Evolutionary conservation across 2,797 vertebrate species (phyloP).

Genomic region (Jordanella pulchra): DNA sequence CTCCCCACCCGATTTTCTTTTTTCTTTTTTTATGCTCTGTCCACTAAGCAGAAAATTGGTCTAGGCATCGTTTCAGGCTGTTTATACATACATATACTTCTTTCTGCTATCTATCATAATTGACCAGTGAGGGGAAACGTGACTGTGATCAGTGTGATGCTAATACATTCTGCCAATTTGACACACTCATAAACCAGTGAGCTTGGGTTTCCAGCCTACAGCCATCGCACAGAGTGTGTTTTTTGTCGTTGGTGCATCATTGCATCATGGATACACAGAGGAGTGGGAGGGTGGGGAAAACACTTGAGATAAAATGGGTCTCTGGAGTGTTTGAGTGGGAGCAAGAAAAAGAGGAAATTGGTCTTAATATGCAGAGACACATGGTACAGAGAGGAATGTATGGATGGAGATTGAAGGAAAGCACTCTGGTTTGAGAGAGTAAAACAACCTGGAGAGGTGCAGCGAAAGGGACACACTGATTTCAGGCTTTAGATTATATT

Average conservation of each 20-base stretch:
- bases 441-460: slow-evolving; percentile 1
- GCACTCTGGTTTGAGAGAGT: slow-evolving; percentile 7
- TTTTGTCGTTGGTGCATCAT: slow-evolving; percentile 28
- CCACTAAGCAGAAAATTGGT: slow-evolving; percentile 62
- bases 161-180: slow-evolving; percentile 65
- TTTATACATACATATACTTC: slow-evolving; percentile 40
- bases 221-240: slow-evolving; percentile 40
- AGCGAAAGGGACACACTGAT: background rate
- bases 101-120: slow-evolving; percentile 62
- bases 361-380: slow-evolving; percentile 31
- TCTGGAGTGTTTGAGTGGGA: slow-evolving; percentile 51
- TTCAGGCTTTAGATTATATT: background rate
- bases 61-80: slow-evolving; percentile 34
- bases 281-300: slow-evolving; percentile 56
- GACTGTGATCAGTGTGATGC: slow-evolving; percentile 50
- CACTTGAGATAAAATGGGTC: slow-evolving; percentile 60
- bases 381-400: background rate
- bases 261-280: slow-evolving; percentile 30
- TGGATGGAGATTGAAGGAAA: slow-evolving; percentile 14
- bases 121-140: slow-evolving; percentile 56
- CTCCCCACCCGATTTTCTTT: slow-evolving; percentile 5
- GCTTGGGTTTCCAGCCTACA: slow-evolving; percentile 38
- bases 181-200: slow-evolving; percentile 48
- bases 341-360: slow-evolving; percentile 42
- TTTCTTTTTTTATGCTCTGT: slow-evolving; percentile 22